Percentiles rank a stretch among this genome's conserved stretches.
Evolutionary conservation across 2,113 vertebrate species (phyloP).

Genomic region (Phyllostomus hastatus): DNA sequence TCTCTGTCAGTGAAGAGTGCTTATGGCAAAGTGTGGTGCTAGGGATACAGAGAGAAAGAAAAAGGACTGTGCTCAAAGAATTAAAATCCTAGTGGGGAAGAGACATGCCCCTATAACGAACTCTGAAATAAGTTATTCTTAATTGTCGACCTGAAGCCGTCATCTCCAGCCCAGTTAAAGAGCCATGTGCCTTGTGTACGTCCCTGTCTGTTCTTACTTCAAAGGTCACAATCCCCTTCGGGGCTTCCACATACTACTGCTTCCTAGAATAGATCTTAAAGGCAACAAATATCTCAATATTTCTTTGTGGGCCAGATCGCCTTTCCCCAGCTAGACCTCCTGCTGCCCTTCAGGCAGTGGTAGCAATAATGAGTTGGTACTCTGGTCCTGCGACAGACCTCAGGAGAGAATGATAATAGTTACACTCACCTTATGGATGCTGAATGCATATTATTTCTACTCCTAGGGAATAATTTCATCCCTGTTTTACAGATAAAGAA

Average conservation of each 20-base stretch:
- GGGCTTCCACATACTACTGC: background rate
- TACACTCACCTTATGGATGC: background rate
- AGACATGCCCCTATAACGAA: background rate
- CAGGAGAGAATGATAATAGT: background rate
- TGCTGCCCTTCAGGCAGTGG: background rate
- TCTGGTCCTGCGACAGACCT: background rate
- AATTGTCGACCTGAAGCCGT: background rate
- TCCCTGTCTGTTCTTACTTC: background rate
- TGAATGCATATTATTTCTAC: background rate
- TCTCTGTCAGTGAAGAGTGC: background rate
- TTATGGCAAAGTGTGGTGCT: background rate
- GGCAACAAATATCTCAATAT: background rate
- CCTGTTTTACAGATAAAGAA: background rate
- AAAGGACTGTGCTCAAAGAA: background rate
- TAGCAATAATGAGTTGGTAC: background rate
- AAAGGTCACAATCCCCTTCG: background rate
- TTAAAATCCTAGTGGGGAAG: background rate
- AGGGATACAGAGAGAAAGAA: background rate
- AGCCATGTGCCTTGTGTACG: background rate
- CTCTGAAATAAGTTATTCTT: background rate
- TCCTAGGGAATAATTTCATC: background rate
- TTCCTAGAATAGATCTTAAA: background rate
- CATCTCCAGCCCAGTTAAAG: background rate
- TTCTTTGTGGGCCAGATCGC: background rate
- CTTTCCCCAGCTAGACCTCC: background rate